phyloP scores from a whole-genome alignment of 2,888 invertebrate genomes.

The Cyaniris semiargus region DNA sequence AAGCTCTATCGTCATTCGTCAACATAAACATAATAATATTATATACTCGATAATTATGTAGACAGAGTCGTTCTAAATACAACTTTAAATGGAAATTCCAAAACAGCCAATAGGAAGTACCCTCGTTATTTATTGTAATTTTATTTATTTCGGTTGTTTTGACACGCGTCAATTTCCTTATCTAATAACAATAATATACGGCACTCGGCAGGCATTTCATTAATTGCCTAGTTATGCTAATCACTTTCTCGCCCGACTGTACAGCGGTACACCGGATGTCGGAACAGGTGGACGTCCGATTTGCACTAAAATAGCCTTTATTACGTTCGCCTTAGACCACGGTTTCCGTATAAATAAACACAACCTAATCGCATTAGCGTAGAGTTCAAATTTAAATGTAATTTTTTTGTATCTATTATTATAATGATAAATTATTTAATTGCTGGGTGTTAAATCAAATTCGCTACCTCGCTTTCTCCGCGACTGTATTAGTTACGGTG shows the following conservation, averaged over 20 bases:
- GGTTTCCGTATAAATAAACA: neutral
- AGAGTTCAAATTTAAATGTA: neutral
- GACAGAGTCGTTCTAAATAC: neutral
- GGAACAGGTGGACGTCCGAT: slow-evolving; percentile 53
- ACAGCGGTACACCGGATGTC: slow-evolving; percentile 48
- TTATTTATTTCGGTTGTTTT: slow-evolving; percentile 15
- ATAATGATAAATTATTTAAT: slow-evolving; percentile 29
- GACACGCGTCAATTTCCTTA: slow-evolving; percentile 29
- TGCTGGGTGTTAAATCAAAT: slow-evolving; percentile 24
- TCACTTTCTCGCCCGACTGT: slow-evolving; percentile 39
- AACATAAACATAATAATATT: no score
- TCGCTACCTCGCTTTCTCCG: slow-evolving; percentile 29
- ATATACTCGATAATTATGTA: neutral
- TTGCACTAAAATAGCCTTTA: slow-evolving; percentile 35
- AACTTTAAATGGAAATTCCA: neutral
- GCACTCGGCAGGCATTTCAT: neutral
- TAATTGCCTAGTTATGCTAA: slow-evolving; percentile 28
- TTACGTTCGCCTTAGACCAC: slow-evolving; percentile 13
- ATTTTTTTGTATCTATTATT: slow-evolving; percentile 1
- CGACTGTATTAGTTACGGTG: neutral
- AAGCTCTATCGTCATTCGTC: no score
- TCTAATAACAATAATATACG: slow-evolving; percentile 21
- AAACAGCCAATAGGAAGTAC: neutral
- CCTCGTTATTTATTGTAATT: slow-evolving; percentile 22
- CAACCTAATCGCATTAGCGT: neutral